phyloP scores from a whole-genome alignment of 1,140 invertebrate species.

The Melanaphis sacchari region DNA sequence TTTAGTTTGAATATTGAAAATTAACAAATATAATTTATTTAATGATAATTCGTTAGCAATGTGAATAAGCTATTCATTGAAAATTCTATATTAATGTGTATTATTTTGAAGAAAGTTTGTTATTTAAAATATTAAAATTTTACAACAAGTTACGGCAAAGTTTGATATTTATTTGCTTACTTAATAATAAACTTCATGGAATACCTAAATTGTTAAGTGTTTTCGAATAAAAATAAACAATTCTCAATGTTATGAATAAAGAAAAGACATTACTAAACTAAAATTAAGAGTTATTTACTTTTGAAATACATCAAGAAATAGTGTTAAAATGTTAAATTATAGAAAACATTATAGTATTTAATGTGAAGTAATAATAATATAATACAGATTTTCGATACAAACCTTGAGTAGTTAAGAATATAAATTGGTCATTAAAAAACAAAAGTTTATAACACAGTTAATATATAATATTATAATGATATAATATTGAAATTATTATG shows the following conservation, averaged over 20 bases:
- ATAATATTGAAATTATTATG: not conserved
- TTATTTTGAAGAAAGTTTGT: slow-evolving; percentile 4
- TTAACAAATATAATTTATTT: slow-evolving; percentile 7
- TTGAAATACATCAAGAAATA: not conserved
- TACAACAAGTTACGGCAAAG: not conserved
- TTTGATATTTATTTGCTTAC: slow-evolving; percentile 45
- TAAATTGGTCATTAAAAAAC: not conserved
- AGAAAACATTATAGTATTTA: not conserved
- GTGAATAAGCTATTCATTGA: not conserved
- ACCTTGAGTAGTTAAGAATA: not conserved
- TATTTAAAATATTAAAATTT: not conserved
- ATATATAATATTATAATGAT: not conserved
- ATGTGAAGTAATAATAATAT: not conserved
- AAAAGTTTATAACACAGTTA: not conserved
- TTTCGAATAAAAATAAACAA: slow-evolving; percentile 29
- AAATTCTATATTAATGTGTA: not conserved
- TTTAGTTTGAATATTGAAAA: not conserved
- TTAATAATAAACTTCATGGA: slow-evolving; percentile 27
- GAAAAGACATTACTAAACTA: slow-evolving; percentile 4
- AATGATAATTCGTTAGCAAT: not conserved
- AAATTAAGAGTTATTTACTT: not conserved
- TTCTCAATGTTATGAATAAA: not conserved
- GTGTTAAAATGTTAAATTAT: not conserved
- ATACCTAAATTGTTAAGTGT: slow-evolving; percentile 42
- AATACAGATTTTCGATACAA: not conserved